A percentile compares a stretch with the other conserved stretches of the same genome.
These are phyloP conservation scores for Dasypogon diadema DNA, from an alignment of 2,888 invertebrate species.

Conservation along the genomic window DNA sequence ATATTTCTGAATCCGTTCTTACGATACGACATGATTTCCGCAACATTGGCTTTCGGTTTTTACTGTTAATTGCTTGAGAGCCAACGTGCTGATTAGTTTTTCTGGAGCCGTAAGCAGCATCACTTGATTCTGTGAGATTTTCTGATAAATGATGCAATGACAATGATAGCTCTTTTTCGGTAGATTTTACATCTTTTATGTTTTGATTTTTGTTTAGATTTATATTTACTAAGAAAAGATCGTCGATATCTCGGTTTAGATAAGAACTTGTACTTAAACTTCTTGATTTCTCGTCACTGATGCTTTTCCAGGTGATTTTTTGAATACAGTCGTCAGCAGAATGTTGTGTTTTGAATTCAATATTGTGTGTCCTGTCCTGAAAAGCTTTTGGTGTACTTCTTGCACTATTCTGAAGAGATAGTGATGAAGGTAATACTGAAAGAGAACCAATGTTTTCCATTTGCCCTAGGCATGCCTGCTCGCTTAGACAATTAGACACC, in stretches of 20 bases:
- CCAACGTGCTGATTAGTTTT: conserved; percentile 30
- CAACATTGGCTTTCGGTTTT: conserved; percentile 55
- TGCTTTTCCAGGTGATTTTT: not conserved
- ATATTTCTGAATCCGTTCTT: conserved; percentile 58
- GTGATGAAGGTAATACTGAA: not conserved
- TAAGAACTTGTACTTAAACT: conserved; percentile 57
- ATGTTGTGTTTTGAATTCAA: conserved; percentile 54
- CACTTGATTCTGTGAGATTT: not conserved
- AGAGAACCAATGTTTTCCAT: not conserved
- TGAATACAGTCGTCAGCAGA: conserved; percentile 57
- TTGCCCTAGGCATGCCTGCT: conserved; percentile 54
- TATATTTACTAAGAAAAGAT: not conserved
- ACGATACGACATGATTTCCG: conserved; percentile 57
- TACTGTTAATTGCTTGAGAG: conserved; percentile 45
- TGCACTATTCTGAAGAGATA: conserved; percentile 24
- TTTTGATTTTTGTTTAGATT: not conserved
- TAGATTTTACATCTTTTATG: not conserved
- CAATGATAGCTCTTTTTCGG: not conserved
- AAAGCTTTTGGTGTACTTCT: conserved; percentile 52
- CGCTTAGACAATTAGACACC: conserved; percentile 57
- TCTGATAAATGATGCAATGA: not conserved
- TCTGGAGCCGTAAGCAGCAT: conserved; percentile 48
- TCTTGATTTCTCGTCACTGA: conserved; percentile 51
- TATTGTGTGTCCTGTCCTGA: not conserved
- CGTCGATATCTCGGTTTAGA: conserved; percentile 39